Evolutionary conservation across 2,888 invertebrate species (phyloP).

Genomic region (Oligia fasciuncula): DNA sequence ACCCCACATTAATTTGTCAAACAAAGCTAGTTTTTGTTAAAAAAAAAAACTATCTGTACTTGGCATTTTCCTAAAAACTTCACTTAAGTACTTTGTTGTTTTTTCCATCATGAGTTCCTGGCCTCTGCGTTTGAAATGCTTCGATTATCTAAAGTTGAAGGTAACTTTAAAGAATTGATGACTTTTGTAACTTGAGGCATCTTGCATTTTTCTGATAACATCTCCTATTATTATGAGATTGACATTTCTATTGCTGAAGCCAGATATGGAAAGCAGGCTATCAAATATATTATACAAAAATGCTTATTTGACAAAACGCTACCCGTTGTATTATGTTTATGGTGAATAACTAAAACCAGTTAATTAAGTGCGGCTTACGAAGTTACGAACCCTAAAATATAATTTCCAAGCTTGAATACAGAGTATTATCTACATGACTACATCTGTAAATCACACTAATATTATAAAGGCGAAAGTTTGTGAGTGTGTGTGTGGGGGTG

Average conservation of each 20-base stretch:
- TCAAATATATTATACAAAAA: neutral
- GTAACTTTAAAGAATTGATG: neutral
- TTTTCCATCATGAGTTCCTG: neutral
- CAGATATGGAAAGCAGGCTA: neutral
- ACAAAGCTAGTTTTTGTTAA: neutral
- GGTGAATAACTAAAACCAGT: neutral
- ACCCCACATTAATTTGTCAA: neutral
- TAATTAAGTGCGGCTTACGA: neutral
- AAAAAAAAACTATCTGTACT: neutral
- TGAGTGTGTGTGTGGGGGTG: too few species aligned
- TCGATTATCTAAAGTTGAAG: constrained; percentile 6
- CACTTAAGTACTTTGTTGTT: neutral
- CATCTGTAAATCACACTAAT: constrained; percentile 10
- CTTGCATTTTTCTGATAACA: neutral
- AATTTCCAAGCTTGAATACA: constrained; percentile 2
- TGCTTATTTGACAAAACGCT: neutral
- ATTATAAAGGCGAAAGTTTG: too few species aligned
- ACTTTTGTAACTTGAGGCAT: neutral
- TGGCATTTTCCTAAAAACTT: neutral
- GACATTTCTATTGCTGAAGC: neutral
- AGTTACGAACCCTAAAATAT: neutral
- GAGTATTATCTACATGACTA: constrained; percentile 6
- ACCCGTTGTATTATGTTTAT: neutral
- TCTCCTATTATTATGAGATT: neutral
- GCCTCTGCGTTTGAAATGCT: neutral